Percentiles rank a stretch among this genome's conserved stretches.
Evolutionary conservation across 2,797 vertebrate species (phyloP).

Genomic region (Antrozous pallidus): DNA sequence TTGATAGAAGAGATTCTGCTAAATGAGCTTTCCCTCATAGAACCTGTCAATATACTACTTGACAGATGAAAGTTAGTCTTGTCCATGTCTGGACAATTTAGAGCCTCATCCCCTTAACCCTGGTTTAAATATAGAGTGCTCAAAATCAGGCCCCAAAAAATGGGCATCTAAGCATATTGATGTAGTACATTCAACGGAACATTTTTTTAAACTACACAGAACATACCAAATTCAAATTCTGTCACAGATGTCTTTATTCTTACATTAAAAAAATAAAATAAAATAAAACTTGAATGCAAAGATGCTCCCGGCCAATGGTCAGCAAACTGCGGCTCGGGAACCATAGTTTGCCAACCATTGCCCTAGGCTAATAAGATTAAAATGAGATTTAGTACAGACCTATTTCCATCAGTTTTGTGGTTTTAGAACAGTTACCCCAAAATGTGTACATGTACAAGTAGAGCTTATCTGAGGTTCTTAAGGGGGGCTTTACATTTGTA

Average conservation of each 20-base stretch:
- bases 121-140: not conserved
- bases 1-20: not conserved
- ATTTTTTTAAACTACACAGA: not conserved
- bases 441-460: not conserved
- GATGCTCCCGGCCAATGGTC: not conserved
- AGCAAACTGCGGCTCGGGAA: too few relatives aligned
- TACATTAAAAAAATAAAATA: conserved; percentile 27
- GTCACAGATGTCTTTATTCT: not conserved
- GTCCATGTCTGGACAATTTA: not conserved
- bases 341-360: too few relatives aligned
- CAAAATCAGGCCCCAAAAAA: not conserved
- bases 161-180: not conserved
- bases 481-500: not conserved
- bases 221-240: not conserved
- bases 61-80: not conserved
- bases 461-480: not conserved
- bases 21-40: not conserved
- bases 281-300: not conserved
- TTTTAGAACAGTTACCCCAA: not conserved
- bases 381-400: not conserved
- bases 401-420: not conserved
- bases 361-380: not conserved
- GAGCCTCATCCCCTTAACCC: not conserved
- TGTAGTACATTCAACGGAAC: not conserved
- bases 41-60: not conserved